Evolutionary conservation across 2,888 invertebrate species (phyloP).

Genomic region (Platycnemis pennipes): DNA sequence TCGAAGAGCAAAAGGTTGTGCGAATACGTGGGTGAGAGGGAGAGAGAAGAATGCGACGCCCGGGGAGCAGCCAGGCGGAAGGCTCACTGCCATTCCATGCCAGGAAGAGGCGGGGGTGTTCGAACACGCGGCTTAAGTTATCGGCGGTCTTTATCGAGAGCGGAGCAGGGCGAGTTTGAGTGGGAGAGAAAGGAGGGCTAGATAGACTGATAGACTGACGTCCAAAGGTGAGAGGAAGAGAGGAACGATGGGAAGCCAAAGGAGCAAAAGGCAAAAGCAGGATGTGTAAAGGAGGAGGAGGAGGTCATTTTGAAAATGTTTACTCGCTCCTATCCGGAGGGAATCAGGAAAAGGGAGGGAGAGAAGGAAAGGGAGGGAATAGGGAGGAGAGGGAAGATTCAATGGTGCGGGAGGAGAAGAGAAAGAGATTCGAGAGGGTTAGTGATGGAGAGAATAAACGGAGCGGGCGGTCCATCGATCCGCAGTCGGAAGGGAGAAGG

Average conservation of each 20-base stretch:
- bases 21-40: neutral
- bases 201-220: neutral
- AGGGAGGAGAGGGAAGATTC: neutral
- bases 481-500: neutral
- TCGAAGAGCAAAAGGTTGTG: neutral
- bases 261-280: neutral
- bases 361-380: neutral
- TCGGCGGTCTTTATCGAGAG: slow-evolving; percentile 43
- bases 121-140: neutral
- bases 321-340: neutral
- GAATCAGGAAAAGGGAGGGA: neutral
- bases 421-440: neutral
- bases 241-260: neutral
- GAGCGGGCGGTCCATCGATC: neutral
- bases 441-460: slow-evolving; percentile 5
- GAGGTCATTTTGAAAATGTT: slow-evolving; percentile 40
- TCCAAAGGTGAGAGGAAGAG: neutral
- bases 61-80: neutral
- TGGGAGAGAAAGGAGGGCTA: neutral
- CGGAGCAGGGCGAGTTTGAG: too few species aligned
- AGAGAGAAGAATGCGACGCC: neutral
- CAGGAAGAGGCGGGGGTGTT: neutral
- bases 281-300: neutral
- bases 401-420: neutral
- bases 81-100: neutral